These are phyloP conservation scores for Macrobrachium rosenbergii DNA, from an alignment of 1,140 invertebrate species.

Conservation along the genomic window DNA sequence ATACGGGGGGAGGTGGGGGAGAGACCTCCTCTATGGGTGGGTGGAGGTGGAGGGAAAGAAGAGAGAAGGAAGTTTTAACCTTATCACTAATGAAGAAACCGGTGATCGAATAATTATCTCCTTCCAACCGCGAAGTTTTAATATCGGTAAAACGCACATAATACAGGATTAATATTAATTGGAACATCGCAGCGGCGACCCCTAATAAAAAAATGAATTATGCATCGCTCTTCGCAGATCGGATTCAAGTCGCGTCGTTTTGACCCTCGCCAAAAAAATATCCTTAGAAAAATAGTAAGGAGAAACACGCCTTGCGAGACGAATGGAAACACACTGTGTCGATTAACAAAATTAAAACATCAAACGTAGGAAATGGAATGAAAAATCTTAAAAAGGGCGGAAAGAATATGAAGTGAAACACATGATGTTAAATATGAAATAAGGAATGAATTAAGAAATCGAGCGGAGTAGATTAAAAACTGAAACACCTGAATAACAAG, in stretches of 20 bases:
- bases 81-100: slow-evolving; percentile 47
- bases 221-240: slow-evolving; percentile 30
- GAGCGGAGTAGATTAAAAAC: too few species aligned
- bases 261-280: background rate
- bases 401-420: too few species aligned
- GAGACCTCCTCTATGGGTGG: background rate
- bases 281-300: too few species aligned
- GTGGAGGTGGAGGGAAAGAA: background rate
- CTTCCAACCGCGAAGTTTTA: slow-evolving; percentile 52
- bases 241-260: background rate
- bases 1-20: too few species aligned
- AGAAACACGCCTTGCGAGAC: too few species aligned
- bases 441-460: too few species aligned
- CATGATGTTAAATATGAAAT: too few species aligned
- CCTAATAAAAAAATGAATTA: slow-evolving; percentile 55
- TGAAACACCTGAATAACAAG: too few species aligned
- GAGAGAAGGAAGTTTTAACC: slow-evolving; percentile 16
- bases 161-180: slow-evolving; percentile 64
- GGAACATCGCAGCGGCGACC: slow-evolving; percentile 48
- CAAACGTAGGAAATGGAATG: too few species aligned
- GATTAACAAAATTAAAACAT: too few species aligned
- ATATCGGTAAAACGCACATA: slow-evolving; percentile 56
- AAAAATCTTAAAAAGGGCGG: too few species aligned
- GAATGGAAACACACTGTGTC: too few species aligned
- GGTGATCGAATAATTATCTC: slow-evolving; percentile 57